Evolutionary conservation across 2,797 vertebrate genomes (phyloP), one percentile per base, ranked within the genome.

Genomic region (Syngnathus acus): DNA sequence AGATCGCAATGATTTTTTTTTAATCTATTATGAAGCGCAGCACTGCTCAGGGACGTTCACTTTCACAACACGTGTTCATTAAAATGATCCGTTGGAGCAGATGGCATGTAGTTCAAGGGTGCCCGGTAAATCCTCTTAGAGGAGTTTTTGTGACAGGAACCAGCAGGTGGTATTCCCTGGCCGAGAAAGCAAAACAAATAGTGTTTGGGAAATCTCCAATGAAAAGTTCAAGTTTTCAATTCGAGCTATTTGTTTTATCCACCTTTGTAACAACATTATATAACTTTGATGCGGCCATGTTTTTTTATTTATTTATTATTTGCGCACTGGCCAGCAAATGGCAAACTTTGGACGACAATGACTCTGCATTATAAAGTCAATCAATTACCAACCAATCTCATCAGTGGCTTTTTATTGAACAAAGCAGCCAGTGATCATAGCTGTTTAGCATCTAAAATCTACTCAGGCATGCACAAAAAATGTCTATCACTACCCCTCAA

Each of bases 21-120:
- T 6, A 48, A 19, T 50, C 6, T 0, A 17, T 48, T 48, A 42
- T 14, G 21, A 26, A 62, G 42, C 59, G 5, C 65, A 50, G 67
- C 67, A 50, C 74, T 77, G 68, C 66, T 64, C 69, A 48, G 45
- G 16, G 45, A 48, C 14, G 14, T 48, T 48, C 16, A 48, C 45
- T 48, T 48, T 48, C 45, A 48, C 16, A 48, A 48, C 45, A 17
- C 10, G 62, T 40, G 64, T 72, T 84, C 83, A 86, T 69, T 81
- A 72, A 80, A 65, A 76, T 75, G 77, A 71, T 84, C 80, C 16
- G 19, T 19, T 48, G 45, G 45, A 48, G 70, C 87, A 86, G 81
- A 85, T 85, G 82, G 84, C 63, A 53, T 32, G 26, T 53, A 58
- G 76, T 82, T 81, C 77, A 82, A 83, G 37, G 69, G 83, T 75